A percentile compares a stretch with the other conserved stretches of the same genome.
Evolutionary conservation across 2,797 vertebrate genomes (phyloP).

Genomic region (Clarias pachynema): DNA sequence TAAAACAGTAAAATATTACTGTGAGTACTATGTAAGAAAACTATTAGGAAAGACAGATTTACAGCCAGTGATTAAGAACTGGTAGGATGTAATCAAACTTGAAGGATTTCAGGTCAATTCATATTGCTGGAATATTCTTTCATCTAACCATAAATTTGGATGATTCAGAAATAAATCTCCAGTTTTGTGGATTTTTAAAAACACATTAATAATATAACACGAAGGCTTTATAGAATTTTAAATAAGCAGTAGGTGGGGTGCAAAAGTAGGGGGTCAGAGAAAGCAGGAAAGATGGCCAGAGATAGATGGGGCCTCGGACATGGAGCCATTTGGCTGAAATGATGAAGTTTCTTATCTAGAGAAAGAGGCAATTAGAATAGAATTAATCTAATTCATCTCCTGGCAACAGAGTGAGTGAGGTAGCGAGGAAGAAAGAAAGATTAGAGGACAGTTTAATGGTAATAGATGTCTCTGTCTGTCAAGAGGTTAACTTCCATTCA

Average conservation of each 20-base stretch:
- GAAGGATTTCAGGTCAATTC: background rate
- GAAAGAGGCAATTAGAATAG: slow-evolving; percentile 52
- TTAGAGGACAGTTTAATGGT: slow-evolving; percentile 44
- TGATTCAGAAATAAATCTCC: slow-evolving; percentile 3
- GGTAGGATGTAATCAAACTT: background rate
- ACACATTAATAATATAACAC: slow-evolving; percentile 34
- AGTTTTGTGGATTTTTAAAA: background rate
- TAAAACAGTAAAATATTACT: background rate
- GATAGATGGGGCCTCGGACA: slow-evolving; percentile 19
- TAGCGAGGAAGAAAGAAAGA: slow-evolving; percentile 22
- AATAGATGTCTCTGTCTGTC: slow-evolving; percentile 47
- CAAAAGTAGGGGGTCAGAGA: background rate
- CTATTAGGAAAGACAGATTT: background rate
- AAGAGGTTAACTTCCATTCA: slow-evolving; percentile 51
- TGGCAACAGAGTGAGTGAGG: slow-evolving; percentile 39
- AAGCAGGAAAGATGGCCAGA: background rate
- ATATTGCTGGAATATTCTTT: background rate
- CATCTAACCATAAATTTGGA: background rate
- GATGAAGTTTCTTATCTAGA: slow-evolving; percentile 48
- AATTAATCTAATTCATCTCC: slow-evolving; percentile 52
- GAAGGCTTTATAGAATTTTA: background rate
- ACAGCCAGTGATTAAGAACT: background rate
- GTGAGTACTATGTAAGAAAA: background rate
- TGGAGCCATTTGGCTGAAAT: slow-evolving; percentile 46
- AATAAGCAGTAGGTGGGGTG: background rate